Conservation (phyloP, 2,797 vertebrate genomes). For the Enteromius anoplus region DNA sequence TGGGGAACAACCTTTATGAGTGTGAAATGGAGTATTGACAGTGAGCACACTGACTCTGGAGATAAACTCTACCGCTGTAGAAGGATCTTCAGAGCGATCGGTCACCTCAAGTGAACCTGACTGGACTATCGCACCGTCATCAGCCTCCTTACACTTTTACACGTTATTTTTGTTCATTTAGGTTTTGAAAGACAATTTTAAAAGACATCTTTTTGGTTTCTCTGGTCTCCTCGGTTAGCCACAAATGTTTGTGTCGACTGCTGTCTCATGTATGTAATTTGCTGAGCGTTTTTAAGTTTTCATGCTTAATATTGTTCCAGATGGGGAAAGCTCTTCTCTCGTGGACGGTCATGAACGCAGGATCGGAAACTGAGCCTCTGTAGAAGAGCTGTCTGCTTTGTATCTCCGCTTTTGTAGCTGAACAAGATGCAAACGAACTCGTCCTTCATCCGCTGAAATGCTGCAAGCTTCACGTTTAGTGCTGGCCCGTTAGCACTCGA, state of each 20-base stretch:
- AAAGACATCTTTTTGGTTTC: constrained; percentile 32
- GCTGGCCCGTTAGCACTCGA: constrained; percentile 46
- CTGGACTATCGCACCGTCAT: constrained; percentile 45
- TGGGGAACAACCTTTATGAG: constrained; percentile 30
- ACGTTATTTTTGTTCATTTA: constrained; percentile 17
- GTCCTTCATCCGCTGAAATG: constrained; percentile 31
- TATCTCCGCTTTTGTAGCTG: constrained; percentile 44
- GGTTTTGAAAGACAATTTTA: constrained; percentile 30
- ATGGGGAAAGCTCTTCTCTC: constrained; percentile 14
- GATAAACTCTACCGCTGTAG: constrained; percentile 53
- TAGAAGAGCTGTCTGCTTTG: constrained; percentile 34
- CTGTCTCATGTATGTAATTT: constrained; percentile 34
- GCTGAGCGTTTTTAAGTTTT: constrained; percentile 40
- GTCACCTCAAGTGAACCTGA: constrained; percentile 39
- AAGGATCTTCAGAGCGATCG: constrained; percentile 49
- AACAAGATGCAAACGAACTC: constrained; percentile 25
- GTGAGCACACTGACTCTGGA: constrained; percentile 42
- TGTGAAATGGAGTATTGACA: constrained; percentile 38
- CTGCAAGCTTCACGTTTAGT: constrained; percentile 45
- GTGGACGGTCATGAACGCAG: constrained; percentile 31
- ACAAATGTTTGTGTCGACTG: constrained; percentile 6
- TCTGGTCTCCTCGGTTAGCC: constrained; percentile 24
- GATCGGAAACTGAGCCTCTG: constrained; percentile 17
- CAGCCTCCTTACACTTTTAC: constrained; percentile 48
- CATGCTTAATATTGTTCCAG: constrained; percentile 20